Percentiles rank a stretch among this genome's conserved stretches.
Conservation (phyloP, 2,888 invertebrate species). For the Dynastes tityus region DNA sequence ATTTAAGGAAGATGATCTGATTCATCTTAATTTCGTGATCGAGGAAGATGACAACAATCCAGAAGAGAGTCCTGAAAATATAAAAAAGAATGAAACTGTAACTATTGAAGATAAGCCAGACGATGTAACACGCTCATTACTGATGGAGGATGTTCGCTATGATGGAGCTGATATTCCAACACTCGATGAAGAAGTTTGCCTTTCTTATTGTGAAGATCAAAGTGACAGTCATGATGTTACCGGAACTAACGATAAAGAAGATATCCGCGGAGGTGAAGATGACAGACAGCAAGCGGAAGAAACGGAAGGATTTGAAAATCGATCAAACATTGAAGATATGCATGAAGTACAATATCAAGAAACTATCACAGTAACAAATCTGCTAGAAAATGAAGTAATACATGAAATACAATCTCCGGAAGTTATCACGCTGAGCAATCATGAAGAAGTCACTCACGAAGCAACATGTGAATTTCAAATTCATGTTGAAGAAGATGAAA, state of each 20-base stretch:
- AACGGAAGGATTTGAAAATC: too few relatives aligned
- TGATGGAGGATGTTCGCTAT: not conserved
- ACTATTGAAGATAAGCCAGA: not conserved
- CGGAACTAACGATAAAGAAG: not conserved
- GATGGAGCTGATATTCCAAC: not conserved
- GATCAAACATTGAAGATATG: not conserved
- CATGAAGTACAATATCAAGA: not conserved
- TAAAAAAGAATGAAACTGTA: not conserved
- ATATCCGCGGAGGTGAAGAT: not conserved
- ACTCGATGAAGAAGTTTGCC: slow-evolving; percentile 8
- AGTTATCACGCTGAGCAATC: too few relatives aligned
- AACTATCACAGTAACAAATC: not conserved
- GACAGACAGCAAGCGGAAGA: not conserved
- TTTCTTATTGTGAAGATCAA: not conserved
- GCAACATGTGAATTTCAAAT: too few relatives aligned
- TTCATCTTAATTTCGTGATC: not conserved
- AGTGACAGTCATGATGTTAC: not conserved
- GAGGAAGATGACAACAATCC: not conserved
- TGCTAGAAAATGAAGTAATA: not conserved
- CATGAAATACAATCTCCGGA: too few relatives aligned
- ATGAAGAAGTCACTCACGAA: too few relatives aligned
- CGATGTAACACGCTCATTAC: not conserved
- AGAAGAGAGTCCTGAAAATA: not conserved
- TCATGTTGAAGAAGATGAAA: too few relatives aligned
- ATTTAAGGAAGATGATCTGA: not conserved